Base-by-base conservation (phyloP, 2,888 invertebrate genomes). In the Drosophila formosana region DNA sequence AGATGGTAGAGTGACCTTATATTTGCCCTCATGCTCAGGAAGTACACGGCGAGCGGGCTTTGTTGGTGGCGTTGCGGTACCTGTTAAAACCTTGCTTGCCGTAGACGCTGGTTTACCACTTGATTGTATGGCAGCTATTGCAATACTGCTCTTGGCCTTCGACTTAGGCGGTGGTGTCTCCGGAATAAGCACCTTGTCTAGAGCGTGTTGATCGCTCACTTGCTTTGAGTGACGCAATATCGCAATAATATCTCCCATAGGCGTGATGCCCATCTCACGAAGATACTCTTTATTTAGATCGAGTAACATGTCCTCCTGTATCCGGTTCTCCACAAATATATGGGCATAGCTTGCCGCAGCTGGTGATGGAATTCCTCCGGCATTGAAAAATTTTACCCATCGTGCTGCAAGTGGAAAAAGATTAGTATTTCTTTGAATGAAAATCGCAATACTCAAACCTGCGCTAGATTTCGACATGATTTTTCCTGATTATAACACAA, bases 241-340 rank as follows among this genome's bases (percentile, higher is more conserved):
- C 93, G 94, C 95, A 93, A 94, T 96, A 92, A 92, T 95, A 92
- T 94, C 96, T 88, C 92, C 95, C 95, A 94, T 97, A 94, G 89
- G 95, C 0, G 94, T 94, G 32, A 98, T 96, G 0, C 97, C 97
- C 97, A 98, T 97, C 72, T 97, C 97, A 61, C 95, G 94, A 2
- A 98, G 92, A 89, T 97, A 96, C 79, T 98, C 97, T 86, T 97
- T 97, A 80, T 96, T 97, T 11, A 98, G 93, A 81, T 98, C 98
- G 72, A 96, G 93, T 57, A 98, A 91, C 98, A 98, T 98, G 81
- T 97, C 96, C 76, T 95, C 95, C 89, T 96, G 95, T 68, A 98
- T 98, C 30, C 98, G 94, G 92, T 98, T 97, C 89, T 97, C 96
- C 0, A 96, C 95, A 91, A 98, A 98, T 6, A 96, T 95, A 25